Evolutionary conservation across 2,888 invertebrate species (phyloP).

Genomic region (Drosophila subsilvestris): DNA sequence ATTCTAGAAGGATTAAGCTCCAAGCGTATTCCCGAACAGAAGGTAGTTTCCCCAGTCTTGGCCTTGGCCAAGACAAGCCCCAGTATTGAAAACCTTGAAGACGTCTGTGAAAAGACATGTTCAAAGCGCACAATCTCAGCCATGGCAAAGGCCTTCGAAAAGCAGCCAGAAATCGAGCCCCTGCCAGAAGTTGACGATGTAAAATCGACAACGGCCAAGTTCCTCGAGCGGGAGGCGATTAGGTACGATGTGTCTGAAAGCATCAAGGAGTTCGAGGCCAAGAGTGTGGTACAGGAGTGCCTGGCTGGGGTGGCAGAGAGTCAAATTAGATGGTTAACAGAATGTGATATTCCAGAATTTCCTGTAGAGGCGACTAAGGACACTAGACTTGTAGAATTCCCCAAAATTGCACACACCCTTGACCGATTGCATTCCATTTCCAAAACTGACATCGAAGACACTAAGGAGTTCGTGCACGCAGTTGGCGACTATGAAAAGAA

Average conservation of each 20-base stretch:
- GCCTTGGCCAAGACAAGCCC: conserved; percentile 35
- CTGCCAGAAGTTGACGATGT: conserved; percentile 25
- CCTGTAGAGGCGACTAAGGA: conserved; percentile 51
- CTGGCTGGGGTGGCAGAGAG: conserved; percentile 18
- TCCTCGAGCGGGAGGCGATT: conserved; percentile 56
- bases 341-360: conserved; percentile 68
- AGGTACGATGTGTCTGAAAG: conserved; percentile 34
- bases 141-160: conserved; percentile 63
- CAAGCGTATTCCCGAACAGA: conserved; percentile 30
- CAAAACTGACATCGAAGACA: conserved; percentile 56
- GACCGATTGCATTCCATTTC: conserved; percentile 56
- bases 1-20: conserved; percentile 58
- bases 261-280: conserved; percentile 46
- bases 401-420: conserved; percentile 47
- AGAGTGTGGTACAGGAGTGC: conserved; percentile 24
- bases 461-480: conserved; percentile 51
- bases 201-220: conserved; percentile 54
- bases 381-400: conserved; percentile 50
- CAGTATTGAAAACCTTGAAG: conserved; percentile 64
- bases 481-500: conserved; percentile 54
- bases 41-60: conserved; percentile 48
- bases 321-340: conserved; percentile 40
- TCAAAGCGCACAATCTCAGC: conserved; percentile 67
- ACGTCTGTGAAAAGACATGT: conserved; percentile 75
- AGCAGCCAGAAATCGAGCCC: conserved; percentile 14